Conservation (phyloP, 2,113 vertebrate genomes). For the Scopus umbretta region DNA sequence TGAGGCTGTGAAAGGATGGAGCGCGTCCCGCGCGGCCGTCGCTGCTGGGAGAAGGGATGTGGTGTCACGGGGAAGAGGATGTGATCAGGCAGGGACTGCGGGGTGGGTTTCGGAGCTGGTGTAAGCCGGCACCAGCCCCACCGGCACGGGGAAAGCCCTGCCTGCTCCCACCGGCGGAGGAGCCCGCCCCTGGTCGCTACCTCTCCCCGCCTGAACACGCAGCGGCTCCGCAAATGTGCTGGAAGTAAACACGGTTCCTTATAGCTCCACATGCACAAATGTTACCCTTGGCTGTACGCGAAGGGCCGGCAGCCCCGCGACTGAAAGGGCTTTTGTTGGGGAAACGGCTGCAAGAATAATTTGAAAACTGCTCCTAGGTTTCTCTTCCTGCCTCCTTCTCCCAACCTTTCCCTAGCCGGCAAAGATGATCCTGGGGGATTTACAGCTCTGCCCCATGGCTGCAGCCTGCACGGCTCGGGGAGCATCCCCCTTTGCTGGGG, state of each 20-base stretch:
- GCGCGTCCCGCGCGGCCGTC: fast-evolving
- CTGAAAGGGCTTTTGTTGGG: constrained; percentile 54
- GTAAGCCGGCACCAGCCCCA: neutral
- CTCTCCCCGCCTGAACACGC: neutral
- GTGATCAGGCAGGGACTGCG: fast-evolving
- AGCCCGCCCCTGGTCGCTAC: neutral
- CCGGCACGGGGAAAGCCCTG: neutral
- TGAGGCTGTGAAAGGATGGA: neutral
- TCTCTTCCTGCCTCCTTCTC: neutral
- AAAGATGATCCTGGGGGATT: neutral
- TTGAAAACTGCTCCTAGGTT: neutral
- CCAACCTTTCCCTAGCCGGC: fast-evolving
- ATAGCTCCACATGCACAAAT: neutral
- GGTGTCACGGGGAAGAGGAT: neutral
- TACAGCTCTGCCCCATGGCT: neutral
- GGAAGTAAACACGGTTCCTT: neutral
- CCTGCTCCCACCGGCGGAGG: neutral
- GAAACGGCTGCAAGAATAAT: neutral
- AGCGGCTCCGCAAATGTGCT: neutral
- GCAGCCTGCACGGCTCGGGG: neutral
- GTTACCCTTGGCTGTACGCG: constrained; percentile 48
- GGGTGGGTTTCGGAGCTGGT: neutral
- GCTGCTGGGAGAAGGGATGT: neutral
- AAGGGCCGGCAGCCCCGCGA: neutral
- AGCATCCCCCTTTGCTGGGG: neutral